phyloP scores from a whole-genome alignment of 2,797 vertebrate species.

The Cuniculus paca region DNA sequence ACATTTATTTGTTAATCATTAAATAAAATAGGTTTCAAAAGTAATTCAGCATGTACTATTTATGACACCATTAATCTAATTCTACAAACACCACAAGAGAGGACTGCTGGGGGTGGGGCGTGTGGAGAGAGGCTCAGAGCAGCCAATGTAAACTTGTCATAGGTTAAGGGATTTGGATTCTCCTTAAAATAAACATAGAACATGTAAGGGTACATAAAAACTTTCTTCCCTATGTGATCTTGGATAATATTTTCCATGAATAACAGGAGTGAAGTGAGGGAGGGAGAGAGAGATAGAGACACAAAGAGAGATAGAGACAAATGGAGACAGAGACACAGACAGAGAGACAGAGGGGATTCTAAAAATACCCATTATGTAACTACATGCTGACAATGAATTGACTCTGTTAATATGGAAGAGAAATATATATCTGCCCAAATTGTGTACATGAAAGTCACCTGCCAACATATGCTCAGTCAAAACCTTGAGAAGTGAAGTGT shows the following conservation, averaged over 20 bases:
- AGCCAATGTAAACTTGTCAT: not conserved
- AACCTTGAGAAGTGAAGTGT: not conserved
- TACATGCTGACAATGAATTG: not conserved
- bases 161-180: not conserved
- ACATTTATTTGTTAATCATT: conserved; percentile 68
- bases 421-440: not conserved
- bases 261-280: not conserved
- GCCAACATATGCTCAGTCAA: not conserved
- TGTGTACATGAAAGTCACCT: not conserved
- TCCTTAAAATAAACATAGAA: not conserved
- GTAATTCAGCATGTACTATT: conserved; percentile 56
- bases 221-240: not conserved
- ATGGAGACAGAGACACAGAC: too few species aligned
- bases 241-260: not conserved
- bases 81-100: not conserved
- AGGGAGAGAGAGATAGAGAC: not conserved
- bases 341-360: not conserved
- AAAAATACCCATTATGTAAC: not conserved
- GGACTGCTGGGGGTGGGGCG: not conserved
- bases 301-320: not conserved
- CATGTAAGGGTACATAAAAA: not conserved
- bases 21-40: conserved; percentile 47
- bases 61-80: not conserved
- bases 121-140: not conserved
- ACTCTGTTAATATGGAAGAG: not conserved